Evolutionary conservation across 2,113 vertebrate species (phyloP).

Genomic region (Formicarius rufipectus): DNA sequence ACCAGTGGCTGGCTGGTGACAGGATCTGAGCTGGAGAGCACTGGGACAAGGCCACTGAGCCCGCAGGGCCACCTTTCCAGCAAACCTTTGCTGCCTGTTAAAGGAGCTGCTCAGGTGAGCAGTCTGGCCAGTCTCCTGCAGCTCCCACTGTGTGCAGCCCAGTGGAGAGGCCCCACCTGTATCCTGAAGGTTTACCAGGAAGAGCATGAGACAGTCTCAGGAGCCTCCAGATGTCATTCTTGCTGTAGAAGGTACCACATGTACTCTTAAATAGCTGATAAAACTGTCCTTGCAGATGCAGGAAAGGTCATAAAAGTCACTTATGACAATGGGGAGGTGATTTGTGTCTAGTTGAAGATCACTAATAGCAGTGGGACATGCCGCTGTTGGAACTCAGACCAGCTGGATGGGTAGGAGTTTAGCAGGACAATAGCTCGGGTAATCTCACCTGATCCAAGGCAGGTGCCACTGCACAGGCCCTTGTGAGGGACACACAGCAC

Average conservation of each 20-base stretch:
- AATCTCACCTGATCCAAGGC: background rate
- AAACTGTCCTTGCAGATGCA: background rate
- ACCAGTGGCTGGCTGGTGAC: background rate
- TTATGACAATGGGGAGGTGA: background rate
- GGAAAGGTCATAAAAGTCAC: background rate
- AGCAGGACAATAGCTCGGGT: background rate
- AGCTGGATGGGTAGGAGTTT: background rate
- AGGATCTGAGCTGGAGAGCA: background rate
- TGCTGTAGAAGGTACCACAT: background rate
- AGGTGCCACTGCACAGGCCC: background rate
- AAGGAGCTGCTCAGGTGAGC: background rate
- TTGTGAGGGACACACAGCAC: background rate
- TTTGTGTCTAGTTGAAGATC: background rate
- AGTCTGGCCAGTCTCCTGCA: background rate
- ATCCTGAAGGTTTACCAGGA: background rate
- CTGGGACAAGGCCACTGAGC: background rate
- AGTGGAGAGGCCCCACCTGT: background rate
- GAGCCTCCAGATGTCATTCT: rapidly evolving
- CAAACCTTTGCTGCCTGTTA: background rate
- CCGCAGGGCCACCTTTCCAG: background rate
- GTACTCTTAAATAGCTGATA: background rate
- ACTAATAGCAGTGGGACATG: background rate
- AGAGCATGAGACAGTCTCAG: background rate
- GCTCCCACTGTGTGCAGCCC: background rate
- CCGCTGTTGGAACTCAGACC: background rate